phyloP scores from a whole-genome alignment of 1,140 invertebrate genomes.

The Galendromus occidentalis region DNA sequence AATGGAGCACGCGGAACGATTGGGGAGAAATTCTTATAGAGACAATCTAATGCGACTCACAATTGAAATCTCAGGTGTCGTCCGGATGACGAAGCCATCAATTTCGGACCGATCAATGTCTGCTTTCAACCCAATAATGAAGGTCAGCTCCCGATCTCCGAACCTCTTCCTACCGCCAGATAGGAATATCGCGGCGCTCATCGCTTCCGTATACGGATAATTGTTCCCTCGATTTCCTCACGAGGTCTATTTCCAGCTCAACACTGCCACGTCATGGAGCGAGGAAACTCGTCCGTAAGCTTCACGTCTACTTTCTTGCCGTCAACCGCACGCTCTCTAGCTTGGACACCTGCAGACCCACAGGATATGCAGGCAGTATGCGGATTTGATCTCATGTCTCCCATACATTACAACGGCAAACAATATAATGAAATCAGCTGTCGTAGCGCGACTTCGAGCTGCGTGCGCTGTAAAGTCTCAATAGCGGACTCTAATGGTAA shows the following conservation, averaged over 20 bases:
- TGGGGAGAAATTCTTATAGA: no score
- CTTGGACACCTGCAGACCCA: background rate
- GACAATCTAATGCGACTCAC: background rate
- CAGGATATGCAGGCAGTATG: background rate
- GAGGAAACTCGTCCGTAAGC: background rate
- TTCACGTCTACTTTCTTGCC: background rate
- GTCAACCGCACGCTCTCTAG: background rate
- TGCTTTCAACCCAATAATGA: background rate
- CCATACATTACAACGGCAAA: background rate
- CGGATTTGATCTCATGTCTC: constrained; percentile 7
- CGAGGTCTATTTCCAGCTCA: background rate
- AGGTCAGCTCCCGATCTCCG: no score
- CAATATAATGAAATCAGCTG: background rate
- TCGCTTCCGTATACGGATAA: no score
- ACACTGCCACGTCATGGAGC: background rate
- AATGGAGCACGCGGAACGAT: no score
- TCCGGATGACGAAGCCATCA: background rate
- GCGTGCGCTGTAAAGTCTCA: background rate
- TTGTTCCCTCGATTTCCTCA: no score
- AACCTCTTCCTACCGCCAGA: no score
- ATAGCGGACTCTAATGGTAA: constrained; percentile 4
- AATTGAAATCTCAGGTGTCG: background rate
- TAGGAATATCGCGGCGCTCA: no score
- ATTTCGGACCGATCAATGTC: background rate
- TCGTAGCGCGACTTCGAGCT: background rate